Conservation (phyloP, 2,113 vertebrate genomes). For the Benitochromis conjunctus region DNA sequence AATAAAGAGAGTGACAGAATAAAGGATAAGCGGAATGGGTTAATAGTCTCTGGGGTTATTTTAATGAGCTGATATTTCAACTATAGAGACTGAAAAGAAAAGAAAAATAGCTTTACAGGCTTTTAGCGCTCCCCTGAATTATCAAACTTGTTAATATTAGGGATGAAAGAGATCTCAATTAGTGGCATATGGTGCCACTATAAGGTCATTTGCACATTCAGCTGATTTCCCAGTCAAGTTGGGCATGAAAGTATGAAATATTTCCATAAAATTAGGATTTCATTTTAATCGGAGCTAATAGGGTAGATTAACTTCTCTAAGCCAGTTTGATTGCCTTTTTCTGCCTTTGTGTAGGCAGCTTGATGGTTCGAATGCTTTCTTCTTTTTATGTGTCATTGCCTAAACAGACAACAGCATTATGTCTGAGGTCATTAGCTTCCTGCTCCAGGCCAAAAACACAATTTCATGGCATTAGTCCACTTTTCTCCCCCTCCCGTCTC, state of each 20-base stretch:
- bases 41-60: conserved; percentile 40
- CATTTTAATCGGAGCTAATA: conserved; percentile 23
- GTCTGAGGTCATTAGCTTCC: not conserved
- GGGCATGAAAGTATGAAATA: conserved; percentile 3
- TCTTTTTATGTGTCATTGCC: not conserved
- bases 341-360: not conserved
- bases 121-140: conserved; percentile 7
- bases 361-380: not conserved
- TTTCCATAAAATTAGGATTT: conserved; percentile 31
- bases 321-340: not conserved
- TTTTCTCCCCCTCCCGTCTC: not conserved
- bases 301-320: conserved; percentile 3
- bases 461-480: not conserved
- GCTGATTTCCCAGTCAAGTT: conserved; percentile 18
- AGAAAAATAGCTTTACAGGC: not conserved
- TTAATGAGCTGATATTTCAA: conserved; percentile 59
- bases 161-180: conserved; percentile 54
- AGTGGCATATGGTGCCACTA: conserved; percentile 11
- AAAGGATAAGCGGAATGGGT: not conserved
- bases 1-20: conserved; percentile 13
- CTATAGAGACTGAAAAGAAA: conserved; percentile 4
- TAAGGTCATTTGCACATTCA: conserved; percentile 45
- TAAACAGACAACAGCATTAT: not conserved
- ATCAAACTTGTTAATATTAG: conserved; percentile 37
- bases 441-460: not conserved